These are phyloP conservation scores for Venturia canescens DNA, from an alignment of 1,140 invertebrate species.

Conservation along the genomic window DNA sequence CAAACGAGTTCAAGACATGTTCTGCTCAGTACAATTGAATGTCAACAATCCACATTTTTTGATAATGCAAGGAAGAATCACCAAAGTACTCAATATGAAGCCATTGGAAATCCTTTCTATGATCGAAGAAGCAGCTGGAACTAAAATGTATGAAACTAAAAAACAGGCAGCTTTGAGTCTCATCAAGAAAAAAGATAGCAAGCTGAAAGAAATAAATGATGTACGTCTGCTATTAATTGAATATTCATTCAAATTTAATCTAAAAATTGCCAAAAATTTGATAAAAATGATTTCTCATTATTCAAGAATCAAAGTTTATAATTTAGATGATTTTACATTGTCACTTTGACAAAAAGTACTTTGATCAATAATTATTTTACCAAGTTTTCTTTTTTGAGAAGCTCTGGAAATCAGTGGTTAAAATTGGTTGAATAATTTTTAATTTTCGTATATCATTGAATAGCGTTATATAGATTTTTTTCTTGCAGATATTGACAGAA, in stretches of 20 bases:
- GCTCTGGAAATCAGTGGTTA: not conserved
- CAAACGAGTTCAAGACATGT: slow-evolving; percentile 94
- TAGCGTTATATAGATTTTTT: slow-evolving; percentile 2
- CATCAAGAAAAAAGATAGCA: slow-evolving; percentile 96
- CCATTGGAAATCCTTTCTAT: slow-evolving; percentile 98
- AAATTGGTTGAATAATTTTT: no score
- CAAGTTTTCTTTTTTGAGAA: not conserved
- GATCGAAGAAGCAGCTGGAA: slow-evolving; percentile 99
- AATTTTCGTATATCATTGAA: no score
- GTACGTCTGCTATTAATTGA: slow-evolving; percentile 76
- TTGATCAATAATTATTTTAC: no score
- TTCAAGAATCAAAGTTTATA: no score
- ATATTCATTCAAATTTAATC: slow-evolving; percentile 37
- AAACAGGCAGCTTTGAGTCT: slow-evolving; percentile 91
- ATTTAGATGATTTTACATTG: no score
- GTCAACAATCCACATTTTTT: slow-evolving; percentile 99
- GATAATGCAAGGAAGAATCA: slow-evolving; percentile 99
- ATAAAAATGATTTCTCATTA: no score
- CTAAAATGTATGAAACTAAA: slow-evolving; percentile 97
- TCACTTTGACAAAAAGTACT: no score
- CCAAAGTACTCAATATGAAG: slow-evolving; percentile 99
- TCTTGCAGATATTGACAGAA: slow-evolving; percentile 86
- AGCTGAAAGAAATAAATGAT: slow-evolving; percentile 90
- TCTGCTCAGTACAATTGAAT: slow-evolving; percentile 97
- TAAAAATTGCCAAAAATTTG: slow-evolving; percentile 35